Conservation (phyloP, 2,113 vertebrate genomes). For the Pelobates fuscus region DNA sequence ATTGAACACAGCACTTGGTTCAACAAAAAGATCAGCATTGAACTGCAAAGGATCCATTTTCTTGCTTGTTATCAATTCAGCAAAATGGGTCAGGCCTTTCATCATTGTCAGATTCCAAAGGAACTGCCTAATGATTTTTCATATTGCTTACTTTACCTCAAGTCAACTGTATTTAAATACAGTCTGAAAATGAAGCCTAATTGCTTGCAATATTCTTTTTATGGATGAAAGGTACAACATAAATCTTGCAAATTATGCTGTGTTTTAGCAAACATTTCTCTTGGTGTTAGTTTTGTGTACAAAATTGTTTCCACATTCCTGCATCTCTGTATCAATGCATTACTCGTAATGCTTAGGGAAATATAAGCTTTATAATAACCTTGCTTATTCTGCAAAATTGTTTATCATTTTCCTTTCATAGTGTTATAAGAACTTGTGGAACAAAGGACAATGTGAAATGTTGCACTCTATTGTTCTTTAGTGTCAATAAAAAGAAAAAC, state of each 20-base stretch:
- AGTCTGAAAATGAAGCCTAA: not conserved
- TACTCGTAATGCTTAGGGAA: not conserved
- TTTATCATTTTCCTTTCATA: not conserved
- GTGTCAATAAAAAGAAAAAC: too few species aligned
- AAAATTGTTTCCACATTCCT: not conserved
- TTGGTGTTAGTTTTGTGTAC: not conserved
- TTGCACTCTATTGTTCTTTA: too few species aligned
- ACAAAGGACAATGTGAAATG: not conserved
- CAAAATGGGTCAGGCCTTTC: not conserved
- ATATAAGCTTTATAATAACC: not conserved
- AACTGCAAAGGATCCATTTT: not conserved
- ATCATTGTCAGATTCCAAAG: not conserved
- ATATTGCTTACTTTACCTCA: not conserved
- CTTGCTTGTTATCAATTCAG: not conserved
- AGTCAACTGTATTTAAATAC: not conserved
- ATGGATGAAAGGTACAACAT: too few species aligned
- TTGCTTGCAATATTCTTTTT: not conserved
- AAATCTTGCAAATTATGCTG: too few species aligned
- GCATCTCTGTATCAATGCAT: conserved; percentile 4
- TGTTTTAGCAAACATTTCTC: not conserved
- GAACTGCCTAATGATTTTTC: not conserved
- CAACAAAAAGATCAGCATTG: not conserved
- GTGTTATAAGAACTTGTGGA: not conserved
- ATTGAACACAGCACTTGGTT: not conserved
- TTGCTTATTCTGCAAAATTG: conserved; percentile 1